Percentiles rank a stretch among this genome's conserved stretches.
phyloP scores from a whole-genome alignment of 2,888 invertebrate genomes.

The Antheraea yamamai region DNA sequence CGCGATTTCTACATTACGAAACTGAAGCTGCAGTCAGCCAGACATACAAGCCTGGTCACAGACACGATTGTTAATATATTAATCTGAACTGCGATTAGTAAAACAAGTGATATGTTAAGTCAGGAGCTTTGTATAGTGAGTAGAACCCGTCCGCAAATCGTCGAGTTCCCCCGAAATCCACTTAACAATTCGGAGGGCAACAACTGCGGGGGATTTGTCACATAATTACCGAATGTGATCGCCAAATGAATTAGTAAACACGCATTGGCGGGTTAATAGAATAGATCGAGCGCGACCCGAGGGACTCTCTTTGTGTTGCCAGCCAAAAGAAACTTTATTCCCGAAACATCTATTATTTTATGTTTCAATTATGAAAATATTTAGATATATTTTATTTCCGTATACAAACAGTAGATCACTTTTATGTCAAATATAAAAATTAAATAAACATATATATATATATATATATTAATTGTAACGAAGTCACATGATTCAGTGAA shows the following conservation, averaged over 20 bases:
- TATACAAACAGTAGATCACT: too few relatives aligned
- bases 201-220: conserved; percentile 53
- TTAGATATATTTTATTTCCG: neutral
- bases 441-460: too few relatives aligned
- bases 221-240: conserved; percentile 77
- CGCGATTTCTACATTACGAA: neutral
- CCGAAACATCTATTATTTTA: neutral
- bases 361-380: neutral
- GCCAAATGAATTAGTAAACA: conserved; percentile 76
- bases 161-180: conserved; percentile 35
- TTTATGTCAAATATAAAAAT: too few relatives aligned
- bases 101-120: conserved; percentile 9
- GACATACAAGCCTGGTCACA: too few relatives aligned
- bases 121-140: neutral
- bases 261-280: conserved; percentile 51
- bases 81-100: neutral
- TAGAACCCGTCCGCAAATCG: conserved; percentile 31
- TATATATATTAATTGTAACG: too few relatives aligned
- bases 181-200: conserved; percentile 39
- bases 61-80: neutral
- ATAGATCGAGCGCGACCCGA: conserved; percentile 47
- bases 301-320: conserved; percentile 31
- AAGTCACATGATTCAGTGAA: too few relatives aligned
- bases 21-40: neutral
- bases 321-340: neutral